phyloP scores from a whole-genome alignment of 2,888 invertebrate genomes.

The Ochropacha duplaris region DNA sequence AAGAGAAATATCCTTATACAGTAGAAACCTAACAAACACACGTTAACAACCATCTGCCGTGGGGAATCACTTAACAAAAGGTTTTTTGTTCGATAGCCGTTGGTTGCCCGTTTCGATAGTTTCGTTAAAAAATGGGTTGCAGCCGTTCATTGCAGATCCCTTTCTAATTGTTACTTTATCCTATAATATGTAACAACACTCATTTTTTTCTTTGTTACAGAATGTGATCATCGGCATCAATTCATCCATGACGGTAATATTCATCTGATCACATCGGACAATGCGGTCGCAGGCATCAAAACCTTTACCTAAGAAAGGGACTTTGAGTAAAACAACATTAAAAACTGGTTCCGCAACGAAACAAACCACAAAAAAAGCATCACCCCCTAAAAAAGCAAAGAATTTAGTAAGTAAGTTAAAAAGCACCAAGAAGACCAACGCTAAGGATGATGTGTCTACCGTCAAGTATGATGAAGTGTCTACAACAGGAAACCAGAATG shows the following conservation, averaged over 20 bases:
- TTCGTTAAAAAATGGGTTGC: too few relatives aligned
- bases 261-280: slow-evolving; percentile 64
- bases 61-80: too few relatives aligned
- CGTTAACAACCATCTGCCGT: too few relatives aligned
- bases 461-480: slow-evolving; percentile 50
- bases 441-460: slow-evolving; percentile 49
- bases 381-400: slow-evolving; percentile 61
- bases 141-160: background rate
- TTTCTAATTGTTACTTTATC: background rate
- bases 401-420: slow-evolving; percentile 58
- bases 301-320: slow-evolving; percentile 74
- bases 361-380: slow-evolving; percentile 58
- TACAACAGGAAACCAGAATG: slow-evolving; percentile 46
- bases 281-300: slow-evolving; percentile 79
- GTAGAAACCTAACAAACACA: too few relatives aligned
- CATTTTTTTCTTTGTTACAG: slow-evolving; percentile 66
- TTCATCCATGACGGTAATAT: slow-evolving; percentile 65
- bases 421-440: slow-evolving; percentile 52
- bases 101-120: too few relatives aligned
- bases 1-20: too few relatives aligned
- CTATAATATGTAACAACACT: background rate
- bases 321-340: slow-evolving; percentile 62
- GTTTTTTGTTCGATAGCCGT: too few relatives aligned
- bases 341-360: slow-evolving; percentile 53
- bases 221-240: slow-evolving; percentile 60